These are phyloP conservation scores for Aporrectodea caliginosa DNA, from an alignment of 1,140 invertebrate species.

Conservation along the genomic window DNA sequence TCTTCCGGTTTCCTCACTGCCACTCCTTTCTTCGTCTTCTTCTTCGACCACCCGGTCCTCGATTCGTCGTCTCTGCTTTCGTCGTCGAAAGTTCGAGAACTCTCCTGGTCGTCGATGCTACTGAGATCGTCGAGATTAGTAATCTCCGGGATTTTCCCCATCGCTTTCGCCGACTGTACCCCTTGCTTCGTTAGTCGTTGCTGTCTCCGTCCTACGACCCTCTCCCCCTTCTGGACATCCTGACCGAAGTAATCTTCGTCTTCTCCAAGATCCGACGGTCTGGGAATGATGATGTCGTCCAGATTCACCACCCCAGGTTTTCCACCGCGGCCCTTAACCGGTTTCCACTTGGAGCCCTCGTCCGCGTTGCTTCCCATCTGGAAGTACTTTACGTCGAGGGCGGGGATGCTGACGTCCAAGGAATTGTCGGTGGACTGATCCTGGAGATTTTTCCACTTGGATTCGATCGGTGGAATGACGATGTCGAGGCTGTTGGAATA, in stretches of 20 bases:
- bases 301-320: neutral
- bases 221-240: neutral
- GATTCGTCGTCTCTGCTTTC: neutral
- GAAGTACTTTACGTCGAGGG: neutral
- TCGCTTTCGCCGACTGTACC: neutral
- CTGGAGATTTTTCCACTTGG: neutral
- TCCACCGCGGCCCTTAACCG: neutral
- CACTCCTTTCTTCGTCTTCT: neutral
- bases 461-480: neutral
- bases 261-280: neutral
- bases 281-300: neutral
- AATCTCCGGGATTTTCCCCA: neutral
- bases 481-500: neutral
- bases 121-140: neutral
- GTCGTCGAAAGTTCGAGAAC: neutral
- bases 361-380: neutral
- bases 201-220: neutral
- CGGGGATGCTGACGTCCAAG: slow-evolving; percentile 12
- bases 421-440: slow-evolving; percentile 7
- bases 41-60: too few relatives aligned
- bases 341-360: neutral
- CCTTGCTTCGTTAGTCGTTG: neutral
- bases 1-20: neutral
- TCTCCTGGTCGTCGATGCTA: neutral
- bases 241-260: neutral